These are phyloP conservation scores for Nomada lathburiana DNA, from an alignment of 2,888 invertebrate species.

Conservation along the genomic window DNA sequence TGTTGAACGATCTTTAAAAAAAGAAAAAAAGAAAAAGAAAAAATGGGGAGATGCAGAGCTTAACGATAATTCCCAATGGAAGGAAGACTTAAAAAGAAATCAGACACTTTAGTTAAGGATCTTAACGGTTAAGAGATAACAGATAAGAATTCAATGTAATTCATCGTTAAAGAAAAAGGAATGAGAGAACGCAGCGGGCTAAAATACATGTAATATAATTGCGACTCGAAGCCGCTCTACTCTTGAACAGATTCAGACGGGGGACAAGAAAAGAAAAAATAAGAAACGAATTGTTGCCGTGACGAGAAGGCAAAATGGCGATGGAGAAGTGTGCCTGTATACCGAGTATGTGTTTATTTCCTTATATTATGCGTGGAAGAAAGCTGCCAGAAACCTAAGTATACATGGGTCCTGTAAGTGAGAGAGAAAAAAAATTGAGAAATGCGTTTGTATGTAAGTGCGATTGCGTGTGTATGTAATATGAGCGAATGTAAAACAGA, in stretches of 20 bases:
- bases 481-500: slow-evolving; percentile 56
- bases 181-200: slow-evolving; percentile 67
- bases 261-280: slow-evolving; percentile 21
- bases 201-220: slow-evolving; percentile 77
- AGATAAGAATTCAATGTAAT: slow-evolving; percentile 77
- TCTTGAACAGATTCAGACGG: slow-evolving; percentile 68
- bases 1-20: slow-evolving; percentile 78
- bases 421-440: not conserved
- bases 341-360: slow-evolving; percentile 51
- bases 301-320: slow-evolving; percentile 24
- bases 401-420: not conserved
- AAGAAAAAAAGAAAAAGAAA: slow-evolving; percentile 4
- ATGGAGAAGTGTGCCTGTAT: slow-evolving; percentile 49
- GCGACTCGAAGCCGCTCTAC: slow-evolving; percentile 75
- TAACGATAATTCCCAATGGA: slow-evolving; percentile 81
- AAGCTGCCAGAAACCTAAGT: slow-evolving; percentile 28
- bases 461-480: slow-evolving; percentile 37
- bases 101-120: slow-evolving; percentile 65
- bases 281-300: slow-evolving; percentile 48
- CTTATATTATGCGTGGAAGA: slow-evolving; percentile 55
- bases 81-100: slow-evolving; percentile 64
- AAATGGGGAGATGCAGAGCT: slow-evolving; percentile 75
- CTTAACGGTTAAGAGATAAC: slow-evolving; percentile 66
- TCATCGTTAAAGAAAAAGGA: slow-evolving; percentile 70
- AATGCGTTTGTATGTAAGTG: not conserved